Evolutionary conservation across 2,888 invertebrate genomes (phyloP), one percentile per base, ranked within the genome.

Genomic region (Scaptomyza parva): DNA sequence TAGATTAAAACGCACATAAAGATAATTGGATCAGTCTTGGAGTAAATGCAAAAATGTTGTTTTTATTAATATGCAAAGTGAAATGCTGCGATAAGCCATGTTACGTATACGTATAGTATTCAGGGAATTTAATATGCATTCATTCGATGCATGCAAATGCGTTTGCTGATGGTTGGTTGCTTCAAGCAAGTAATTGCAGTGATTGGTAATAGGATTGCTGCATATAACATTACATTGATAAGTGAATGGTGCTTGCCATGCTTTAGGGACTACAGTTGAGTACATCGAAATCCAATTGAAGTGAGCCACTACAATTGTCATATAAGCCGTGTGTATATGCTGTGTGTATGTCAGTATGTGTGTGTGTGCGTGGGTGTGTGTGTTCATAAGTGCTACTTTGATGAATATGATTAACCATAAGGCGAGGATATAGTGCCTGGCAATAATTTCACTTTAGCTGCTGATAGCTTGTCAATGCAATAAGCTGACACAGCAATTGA

Each of bases 401-500:
- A 33, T 73, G 62, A 58, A 61, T 73, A 57, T 54, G 69, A 62
- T 69, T 68, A 68, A 20, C 39, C 47, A 51, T 17, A 26, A 18
- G 18, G 33, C n/a, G 67, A n/a, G n/a, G 58, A n/a, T 62, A 18
- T 51, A 37, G 62, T 26, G 33, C 24, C 30, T 64, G 58, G 28
- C 55, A 52, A 50, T 52, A 62, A 55, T 57, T 70, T 57, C 52
- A 57, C 64, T 54, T 18, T 37, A 35, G 35, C 60, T 45, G 51
- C 54, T 57, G 59, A 66, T 73, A 66, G 66, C 57, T 65, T 65
- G 75, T 57, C 77, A 70, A 70, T 70, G 72, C 68, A 60, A 72
- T 67, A 66, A 62, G 81, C 85, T 75, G 69, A 70, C 72, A 66
- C 59, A 62, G 81, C 87, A 86, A 84, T 84, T 69, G 85, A 70